A percentile compares a stretch with the other conserved stretches of the same genome.
Evolutionary conservation across 2,113 vertebrate species (phyloP).

Genomic region (Macquaria australasica): DNA sequence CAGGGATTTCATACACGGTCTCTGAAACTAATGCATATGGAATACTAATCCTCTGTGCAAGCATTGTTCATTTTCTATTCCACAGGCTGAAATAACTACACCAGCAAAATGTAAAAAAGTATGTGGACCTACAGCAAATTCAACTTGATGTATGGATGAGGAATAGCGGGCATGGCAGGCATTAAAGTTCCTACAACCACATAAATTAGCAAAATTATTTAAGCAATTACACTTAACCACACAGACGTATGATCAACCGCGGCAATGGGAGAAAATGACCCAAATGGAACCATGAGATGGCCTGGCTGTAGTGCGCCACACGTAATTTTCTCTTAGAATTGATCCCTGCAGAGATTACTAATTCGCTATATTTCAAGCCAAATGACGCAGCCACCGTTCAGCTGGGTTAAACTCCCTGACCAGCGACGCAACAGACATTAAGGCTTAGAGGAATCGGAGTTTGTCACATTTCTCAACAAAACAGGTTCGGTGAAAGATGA

Average conservation of each 20-base stretch:
- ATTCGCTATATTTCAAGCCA: neutral
- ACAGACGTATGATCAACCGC: neutral
- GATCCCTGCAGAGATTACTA: neutral
- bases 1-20: neutral
- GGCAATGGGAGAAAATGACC: conserved; percentile 24
- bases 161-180: neutral
- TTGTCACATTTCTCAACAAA: neutral
- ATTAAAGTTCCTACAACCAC: neutral
- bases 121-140: neutral
- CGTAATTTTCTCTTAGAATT: neutral
- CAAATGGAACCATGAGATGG: conserved; percentile 36
- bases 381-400: neutral
- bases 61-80: neutral
- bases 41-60: neutral
- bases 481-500: neutral
- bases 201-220: neutral
- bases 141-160: neutral
- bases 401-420: neutral
- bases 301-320: neutral
- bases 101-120: neutral
- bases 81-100: neutral
- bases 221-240: conserved; percentile 17
- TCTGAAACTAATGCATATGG: neutral
- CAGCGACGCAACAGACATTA: neutral
- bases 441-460: neutral